phyloP scores from a whole-genome alignment of 2,113 vertebrate species.

The Aptenodytes forsteri region DNA sequence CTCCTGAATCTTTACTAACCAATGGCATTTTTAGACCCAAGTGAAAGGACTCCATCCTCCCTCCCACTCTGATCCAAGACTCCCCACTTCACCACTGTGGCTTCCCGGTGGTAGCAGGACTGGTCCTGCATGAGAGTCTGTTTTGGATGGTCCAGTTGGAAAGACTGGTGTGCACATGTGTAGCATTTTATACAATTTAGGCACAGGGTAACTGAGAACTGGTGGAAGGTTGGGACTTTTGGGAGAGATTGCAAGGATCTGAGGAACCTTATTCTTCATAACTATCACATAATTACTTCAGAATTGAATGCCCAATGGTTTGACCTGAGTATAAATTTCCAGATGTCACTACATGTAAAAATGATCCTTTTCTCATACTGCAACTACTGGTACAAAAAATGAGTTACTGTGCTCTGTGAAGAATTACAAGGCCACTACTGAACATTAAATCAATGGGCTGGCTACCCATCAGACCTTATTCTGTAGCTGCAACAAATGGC shows the following conservation, averaged over 20 bases:
- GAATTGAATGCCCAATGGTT: not conserved
- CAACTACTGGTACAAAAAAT: not conserved
- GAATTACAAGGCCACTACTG: not conserved
- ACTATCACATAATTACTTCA: not conserved
- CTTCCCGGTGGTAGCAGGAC: not conserved
- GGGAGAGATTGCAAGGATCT: not conserved
- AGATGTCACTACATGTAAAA: not conserved
- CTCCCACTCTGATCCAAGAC: not conserved
- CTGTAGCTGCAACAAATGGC: not conserved
- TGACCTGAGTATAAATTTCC: not conserved
- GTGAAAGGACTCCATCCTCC: not conserved
- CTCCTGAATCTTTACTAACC: not conserved
- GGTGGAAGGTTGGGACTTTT: not conserved
- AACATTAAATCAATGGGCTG: not conserved
- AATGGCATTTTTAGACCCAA: not conserved
- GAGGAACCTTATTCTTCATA: not conserved
- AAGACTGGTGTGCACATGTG: not conserved
- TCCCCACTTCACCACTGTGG: rapidly evolving
- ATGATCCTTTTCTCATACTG: not conserved
- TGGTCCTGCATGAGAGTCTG: not conserved
- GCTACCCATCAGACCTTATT: not conserved
- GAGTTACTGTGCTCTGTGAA: not conserved
- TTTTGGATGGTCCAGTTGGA: not conserved
- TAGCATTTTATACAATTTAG: not conserved
- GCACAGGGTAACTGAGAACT: not conserved